Base-by-base conservation (phyloP, 2,797 vertebrate species). In the Margarornis squamiger region DNA sequence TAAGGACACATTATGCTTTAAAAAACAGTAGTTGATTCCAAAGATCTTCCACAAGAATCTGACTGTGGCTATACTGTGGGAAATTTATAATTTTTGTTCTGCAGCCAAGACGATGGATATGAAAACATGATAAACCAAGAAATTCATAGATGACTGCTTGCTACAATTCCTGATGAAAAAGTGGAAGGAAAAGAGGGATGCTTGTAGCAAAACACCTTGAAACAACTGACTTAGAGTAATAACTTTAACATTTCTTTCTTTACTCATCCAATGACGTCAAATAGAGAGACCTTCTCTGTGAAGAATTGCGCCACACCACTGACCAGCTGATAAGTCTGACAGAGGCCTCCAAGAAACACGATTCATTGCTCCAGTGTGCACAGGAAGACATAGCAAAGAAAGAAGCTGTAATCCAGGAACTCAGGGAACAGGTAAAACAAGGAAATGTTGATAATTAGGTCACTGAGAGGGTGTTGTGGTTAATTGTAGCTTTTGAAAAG, bases 271-370 rank as follows among this genome's bases (percentile, higher is more conserved):
- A 87, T 43, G 5, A 77, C 20, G 80, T 83, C 46, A 74, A 78
- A 92, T 48, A 99, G 99, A 98, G 98, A 70, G 99, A 99, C 66
- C 98, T 99, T 92, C 96, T 99, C 88, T 98, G 98, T 82, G 99
- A 99, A 36, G 99, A 99, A 71, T 70, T 99, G 83, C 85, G 92
- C 29, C 98, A 99, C 12, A 98, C 98, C 34, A 98, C 98, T 3
- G 99, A 99, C 85, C 98, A 99, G 96, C 97, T 99, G 68, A 98
- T 97, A 41, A 98, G 97, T 88, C 98, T 99, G 88, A 98, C 98
- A 2, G 99, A 99, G 93, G 98, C 98, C 57, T 98, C 99, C 6
- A 98, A 98, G 68, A 99, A 99, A 79, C 98, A 99, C 78, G 97
- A 97, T 10, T 83, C 87, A 10, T 97, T 99, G 65, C 98, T 99